Conservation (phyloP, 2,113 vertebrate species). For the Gasterosteus nipponicus region DNA sequence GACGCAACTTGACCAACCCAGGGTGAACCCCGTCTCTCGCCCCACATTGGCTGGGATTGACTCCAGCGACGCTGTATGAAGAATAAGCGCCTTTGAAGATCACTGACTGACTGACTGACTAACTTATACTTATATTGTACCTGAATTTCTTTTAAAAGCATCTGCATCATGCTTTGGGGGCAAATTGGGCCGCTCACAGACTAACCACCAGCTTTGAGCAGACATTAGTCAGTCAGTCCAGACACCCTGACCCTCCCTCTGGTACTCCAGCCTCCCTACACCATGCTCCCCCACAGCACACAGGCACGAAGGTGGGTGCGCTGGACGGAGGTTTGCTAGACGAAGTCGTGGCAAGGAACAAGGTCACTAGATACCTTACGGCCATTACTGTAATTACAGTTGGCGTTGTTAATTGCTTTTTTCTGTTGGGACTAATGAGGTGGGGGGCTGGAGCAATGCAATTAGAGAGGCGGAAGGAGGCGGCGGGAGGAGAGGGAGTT, state of each 20-base stretch:
- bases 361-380: constrained; percentile 78
- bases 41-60: too few relatives aligned
- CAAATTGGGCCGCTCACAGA: constrained; percentile 27
- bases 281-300: constrained; percentile 22
- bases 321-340: constrained; percentile 36
- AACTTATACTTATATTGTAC: too few relatives aligned
- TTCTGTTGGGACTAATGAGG: constrained; percentile 71
- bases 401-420: constrained; percentile 79
- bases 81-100: too few relatives aligned
- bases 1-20: too few relatives aligned
- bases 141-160: too few relatives aligned
- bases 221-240: constrained; percentile 71
- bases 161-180: constrained; percentile 27
- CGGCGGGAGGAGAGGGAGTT: constrained; percentile 25
- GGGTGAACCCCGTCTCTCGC: too few relatives aligned
- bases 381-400: constrained; percentile 81
- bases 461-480: constrained; percentile 50
- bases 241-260: constrained; percentile 66
- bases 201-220: constrained; percentile 66
- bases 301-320: constrained; percentile 45
- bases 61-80: too few relatives aligned
- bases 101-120: too few relatives aligned
- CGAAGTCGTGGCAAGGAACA: constrained; percentile 49
- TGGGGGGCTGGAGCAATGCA: constrained; percentile 24
- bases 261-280: constrained; percentile 45